Base-by-base conservation (phyloP, 2,888 invertebrate genomes). In the Fabriciana adippe region DNA sequence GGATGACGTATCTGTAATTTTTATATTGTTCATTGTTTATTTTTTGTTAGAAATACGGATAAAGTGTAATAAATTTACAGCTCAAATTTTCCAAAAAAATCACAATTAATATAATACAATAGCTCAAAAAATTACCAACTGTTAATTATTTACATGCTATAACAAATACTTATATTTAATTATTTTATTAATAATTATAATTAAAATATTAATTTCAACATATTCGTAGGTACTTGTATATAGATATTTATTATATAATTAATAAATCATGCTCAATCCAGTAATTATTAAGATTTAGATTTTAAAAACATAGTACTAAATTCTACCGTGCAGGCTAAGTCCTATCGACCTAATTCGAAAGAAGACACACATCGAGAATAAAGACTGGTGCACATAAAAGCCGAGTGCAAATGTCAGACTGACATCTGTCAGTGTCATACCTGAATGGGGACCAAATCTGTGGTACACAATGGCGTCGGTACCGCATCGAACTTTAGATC, bases 1-100 rank as follows among this genome's bases (percentile, higher is more conserved):
- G 96, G 96, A 78, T 96, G 96, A 81, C 97, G 95, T 76, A 96
- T 95, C 96, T 96, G 93, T 72, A 73, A 73, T 67, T 67, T 64
- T 51, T 50, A 47, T 26, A 48, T 48, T 31, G 2, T 16, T 45
- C 31, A 18, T 35, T 41, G 55, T 21, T 60, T 6, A n/a, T 59
- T n/a, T 55, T n/a, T 2, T 55, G 14, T 50, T n/a, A 26, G n/a
- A 21, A 31, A 26, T 48, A 41, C 35, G 11, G 1, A 41, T 41
- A 41, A 41, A 41, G 35, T 11, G 11, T 8, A 15, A 13, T 54
- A 14, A 61, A 61, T 70, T 47, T 66, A 69, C 71, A 69, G 53
- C 60, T 56, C 31, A 55, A 51, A 60, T 8, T 48, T 64, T 50
- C 47, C 18, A 69, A 67, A 54, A 26, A 66, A 65, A 54, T 71